phyloP scores from a whole-genome alignment of 2,797 vertebrate species.

The Danio aesculapii region DNA sequence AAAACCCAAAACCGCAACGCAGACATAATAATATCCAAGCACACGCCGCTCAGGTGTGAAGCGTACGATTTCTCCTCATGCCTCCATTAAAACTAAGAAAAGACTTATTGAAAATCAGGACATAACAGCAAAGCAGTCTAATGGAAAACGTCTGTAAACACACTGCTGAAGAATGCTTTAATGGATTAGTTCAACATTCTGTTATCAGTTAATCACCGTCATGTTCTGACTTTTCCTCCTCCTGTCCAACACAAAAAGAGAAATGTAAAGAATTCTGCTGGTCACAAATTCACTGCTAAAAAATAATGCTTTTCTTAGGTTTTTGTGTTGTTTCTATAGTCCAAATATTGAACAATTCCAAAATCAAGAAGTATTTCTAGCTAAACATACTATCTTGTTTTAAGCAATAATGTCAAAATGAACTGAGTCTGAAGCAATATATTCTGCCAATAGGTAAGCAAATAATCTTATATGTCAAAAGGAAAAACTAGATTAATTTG shows the following conservation, averaged over 20 bases:
- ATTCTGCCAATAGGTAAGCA: no score
- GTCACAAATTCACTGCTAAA: not conserved
- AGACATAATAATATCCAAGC: not conserved
- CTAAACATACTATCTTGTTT: no score
- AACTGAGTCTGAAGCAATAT: no score
- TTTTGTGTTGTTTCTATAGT: no score
- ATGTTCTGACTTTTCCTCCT: not conserved
- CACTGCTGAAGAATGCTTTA: not conserved
- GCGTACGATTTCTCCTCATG: not conserved
- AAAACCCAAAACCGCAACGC: slow-evolving; percentile 47
- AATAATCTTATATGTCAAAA: no score
- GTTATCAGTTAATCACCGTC: slow-evolving; percentile 1
- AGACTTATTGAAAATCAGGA: slow-evolving; percentile 20
- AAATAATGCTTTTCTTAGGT: no score
- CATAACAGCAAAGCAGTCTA: not conserved
- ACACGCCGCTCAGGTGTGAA: not conserved
- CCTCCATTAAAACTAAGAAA: not conserved
- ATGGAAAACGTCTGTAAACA: slow-evolving; percentile 1
- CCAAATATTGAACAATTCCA: no score
- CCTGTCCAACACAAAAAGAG: not conserved
- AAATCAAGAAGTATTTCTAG: no score
- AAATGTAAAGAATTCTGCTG: slow-evolving; percentile 13
- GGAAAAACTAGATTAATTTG: no score
- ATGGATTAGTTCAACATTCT: not conserved
- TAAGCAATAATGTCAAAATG: no score